phyloP scores from a whole-genome alignment of 2,797 vertebrate genomes.

The Tauraco hartlaubi region DNA sequence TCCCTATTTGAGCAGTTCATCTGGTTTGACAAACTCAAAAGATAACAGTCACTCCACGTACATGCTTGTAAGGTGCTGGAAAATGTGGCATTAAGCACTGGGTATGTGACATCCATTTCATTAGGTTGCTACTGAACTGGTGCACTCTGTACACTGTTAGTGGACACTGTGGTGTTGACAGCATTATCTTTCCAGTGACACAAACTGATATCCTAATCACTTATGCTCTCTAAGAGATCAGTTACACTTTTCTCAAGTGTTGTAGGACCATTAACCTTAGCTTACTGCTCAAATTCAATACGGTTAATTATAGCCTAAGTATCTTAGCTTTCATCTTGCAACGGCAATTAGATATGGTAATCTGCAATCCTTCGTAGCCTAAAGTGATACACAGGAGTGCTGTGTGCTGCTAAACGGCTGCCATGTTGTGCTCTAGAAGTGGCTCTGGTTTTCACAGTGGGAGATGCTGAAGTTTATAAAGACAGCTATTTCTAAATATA shows the following conservation, averaged over 20 bases:
- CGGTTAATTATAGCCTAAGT: constrained; percentile 22
- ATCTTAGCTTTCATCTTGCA: neutral
- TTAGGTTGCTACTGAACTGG: neutral
- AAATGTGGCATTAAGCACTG: neutral
- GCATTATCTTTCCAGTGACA: neutral
- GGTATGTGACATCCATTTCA: neutral
- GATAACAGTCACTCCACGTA: neutral
- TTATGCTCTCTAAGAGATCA: constrained; percentile 31
- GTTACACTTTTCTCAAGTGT: constrained; percentile 54
- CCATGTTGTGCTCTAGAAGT: neutral
- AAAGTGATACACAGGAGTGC: neutral
- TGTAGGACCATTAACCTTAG: constrained; percentile 61
- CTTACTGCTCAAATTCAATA: constrained; percentile 34
- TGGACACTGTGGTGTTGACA: constrained; percentile 31
- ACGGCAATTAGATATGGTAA: neutral
- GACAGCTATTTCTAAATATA: neutral
- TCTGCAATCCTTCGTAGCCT: neutral
- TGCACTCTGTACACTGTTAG: neutral
- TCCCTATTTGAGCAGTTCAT: neutral
- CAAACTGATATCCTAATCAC: constrained; percentile 45
- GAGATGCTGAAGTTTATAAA: neutral
- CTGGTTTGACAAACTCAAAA: neutral
- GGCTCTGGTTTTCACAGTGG: neutral
- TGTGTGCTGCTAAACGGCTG: neutral
- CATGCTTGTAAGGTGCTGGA: neutral